Percentiles rank a stretch among this genome's conserved stretches.
Evolutionary conservation across 1,140 invertebrate species (phyloP).

Genomic region (Dolichoris vasculosae): DNA sequence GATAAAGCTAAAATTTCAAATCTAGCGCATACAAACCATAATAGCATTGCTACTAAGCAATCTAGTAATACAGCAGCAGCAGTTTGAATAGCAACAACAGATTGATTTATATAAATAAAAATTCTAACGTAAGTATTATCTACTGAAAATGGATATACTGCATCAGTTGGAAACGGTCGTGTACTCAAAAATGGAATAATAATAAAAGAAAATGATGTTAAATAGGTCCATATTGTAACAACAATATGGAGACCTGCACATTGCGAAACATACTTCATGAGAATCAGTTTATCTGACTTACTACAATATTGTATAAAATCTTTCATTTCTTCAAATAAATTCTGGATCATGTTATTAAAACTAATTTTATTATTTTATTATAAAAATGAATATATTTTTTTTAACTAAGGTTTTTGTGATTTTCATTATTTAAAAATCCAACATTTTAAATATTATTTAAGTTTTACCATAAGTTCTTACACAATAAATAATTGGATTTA

Average conservation of each 20-base stretch:
- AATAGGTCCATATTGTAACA: conserved; percentile 47
- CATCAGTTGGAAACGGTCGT: conserved; percentile 55
- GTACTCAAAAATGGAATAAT: conserved; percentile 43
- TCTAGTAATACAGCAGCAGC: conserved; percentile 50
- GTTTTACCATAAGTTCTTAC: too few relatives aligned
- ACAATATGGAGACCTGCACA: conserved; percentile 49
- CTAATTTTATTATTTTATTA: neutral
- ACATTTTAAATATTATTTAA: too few relatives aligned
- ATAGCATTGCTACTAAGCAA: conserved; percentile 51
- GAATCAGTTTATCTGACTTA: conserved; percentile 40
- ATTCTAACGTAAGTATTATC: conserved; percentile 45
- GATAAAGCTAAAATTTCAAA: conserved; percentile 54
- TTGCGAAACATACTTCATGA: conserved; percentile 54
- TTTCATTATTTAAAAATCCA: neutral
- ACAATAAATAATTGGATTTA: too few relatives aligned
- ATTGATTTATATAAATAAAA: conserved; percentile 56
- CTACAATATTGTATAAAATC: conserved; percentile 45
- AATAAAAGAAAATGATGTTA: conserved; percentile 43
- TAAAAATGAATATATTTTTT: neutral
- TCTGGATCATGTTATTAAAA: conserved; percentile 41
- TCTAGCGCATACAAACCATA: conserved; percentile 53
- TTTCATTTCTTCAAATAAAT: conserved; percentile 56
- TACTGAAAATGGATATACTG: conserved; percentile 57
- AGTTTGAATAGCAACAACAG: conserved; percentile 51
- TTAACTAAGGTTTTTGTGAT: neutral